phyloP scores from a whole-genome alignment of 92 coral and sea anemone genomes.

The Actinernus sp. region DNA sequence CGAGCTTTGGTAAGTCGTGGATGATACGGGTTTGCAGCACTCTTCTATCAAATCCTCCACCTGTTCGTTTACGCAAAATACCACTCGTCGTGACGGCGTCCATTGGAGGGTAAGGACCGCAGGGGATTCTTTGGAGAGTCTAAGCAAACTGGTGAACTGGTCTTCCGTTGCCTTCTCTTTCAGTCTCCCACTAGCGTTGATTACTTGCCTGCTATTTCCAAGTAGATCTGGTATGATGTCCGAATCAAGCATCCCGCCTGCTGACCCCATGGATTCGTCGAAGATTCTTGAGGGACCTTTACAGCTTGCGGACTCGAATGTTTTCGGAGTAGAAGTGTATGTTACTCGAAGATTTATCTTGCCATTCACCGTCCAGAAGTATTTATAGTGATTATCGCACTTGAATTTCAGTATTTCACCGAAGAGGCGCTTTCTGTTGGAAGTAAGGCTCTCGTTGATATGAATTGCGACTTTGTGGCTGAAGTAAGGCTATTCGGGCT shows the following conservation, averaged over 20 bases:
- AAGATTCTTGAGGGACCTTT: conserved; percentile 19
- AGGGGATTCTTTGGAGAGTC: conserved; percentile 5
- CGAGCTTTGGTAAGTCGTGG: conserved; percentile 14
- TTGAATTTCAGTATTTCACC: too few relatives aligned
- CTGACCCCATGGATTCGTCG: conserved; percentile 22
- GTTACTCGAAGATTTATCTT: too few relatives aligned
- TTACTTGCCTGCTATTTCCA: conserved; percentile 32
- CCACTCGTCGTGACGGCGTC: conserved; percentile 60
- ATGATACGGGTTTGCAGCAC: conserved; percentile 44
- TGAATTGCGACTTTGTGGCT: too few relatives aligned
- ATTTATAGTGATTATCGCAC: too few relatives aligned
- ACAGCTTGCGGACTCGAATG: too few relatives aligned
- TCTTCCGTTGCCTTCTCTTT: conserved; percentile 7
- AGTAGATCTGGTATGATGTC: conserved; percentile 35
- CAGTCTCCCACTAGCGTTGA: conserved; percentile 21
- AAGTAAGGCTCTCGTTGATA: too few relatives aligned
- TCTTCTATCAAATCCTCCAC: conserved; percentile 21
- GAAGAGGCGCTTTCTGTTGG: too few relatives aligned
- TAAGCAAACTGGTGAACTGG: too few relatives aligned
- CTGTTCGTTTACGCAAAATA: conserved; percentile 24
- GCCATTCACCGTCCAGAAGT: too few relatives aligned
- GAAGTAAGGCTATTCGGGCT: too few relatives aligned
- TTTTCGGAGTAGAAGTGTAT: too few relatives aligned
- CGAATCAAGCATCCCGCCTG: too few relatives aligned
- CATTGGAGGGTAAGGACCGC: conserved; percentile 51